phyloP scores from a whole-genome alignment of 2,888 invertebrate species.

The Drosophila niveifrons region DNA sequence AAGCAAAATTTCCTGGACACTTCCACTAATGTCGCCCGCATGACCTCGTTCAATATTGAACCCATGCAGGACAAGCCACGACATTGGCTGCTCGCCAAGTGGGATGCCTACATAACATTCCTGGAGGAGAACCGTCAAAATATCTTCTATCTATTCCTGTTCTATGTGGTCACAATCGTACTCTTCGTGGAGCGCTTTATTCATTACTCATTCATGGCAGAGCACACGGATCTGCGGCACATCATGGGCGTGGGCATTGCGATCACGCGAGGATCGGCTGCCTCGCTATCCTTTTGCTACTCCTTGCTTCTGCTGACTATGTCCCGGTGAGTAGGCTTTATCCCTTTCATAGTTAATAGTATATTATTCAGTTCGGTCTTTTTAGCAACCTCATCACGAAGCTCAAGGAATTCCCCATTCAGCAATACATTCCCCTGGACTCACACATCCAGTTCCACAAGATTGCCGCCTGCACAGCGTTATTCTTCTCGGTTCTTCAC shows the following conservation, averaged over 20 bases:
- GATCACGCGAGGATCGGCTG: constrained; percentile 97
- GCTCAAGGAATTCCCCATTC: constrained; percentile 96
- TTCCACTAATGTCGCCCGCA: constrained; percentile 96
- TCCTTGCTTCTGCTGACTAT: constrained; percentile 95
- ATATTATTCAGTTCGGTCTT: constrained; percentile 73
- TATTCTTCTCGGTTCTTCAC: constrained; percentile 96
- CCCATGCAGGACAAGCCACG: constrained; percentile 90
- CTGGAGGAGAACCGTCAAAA: constrained; percentile 98
- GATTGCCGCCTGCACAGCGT: constrained; percentile 96
- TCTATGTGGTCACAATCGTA: constrained; percentile 96
- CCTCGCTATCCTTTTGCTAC: constrained; percentile 97
- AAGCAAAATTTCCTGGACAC: constrained; percentile 98
- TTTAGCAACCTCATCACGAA: constrained; percentile 95
- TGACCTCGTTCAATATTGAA: constrained; percentile 97
- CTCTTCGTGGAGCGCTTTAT: constrained; percentile 98
- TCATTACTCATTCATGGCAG: constrained; percentile 98
- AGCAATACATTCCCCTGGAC: constrained; percentile 97
- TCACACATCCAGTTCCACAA: constrained; percentile 99
- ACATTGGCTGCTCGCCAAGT: constrained; percentile 91
- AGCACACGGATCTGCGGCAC: constrained; percentile 96
- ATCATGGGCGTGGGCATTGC: constrained; percentile 99
- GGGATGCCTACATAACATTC: constrained; percentile 95
- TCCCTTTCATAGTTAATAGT: neutral
- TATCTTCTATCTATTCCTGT: constrained; percentile 97
- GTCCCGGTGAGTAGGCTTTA: constrained; percentile 87